Base-by-base conservation (phyloP, 1,140 invertebrate species). In the Teleogryllus occipitalis region DNA sequence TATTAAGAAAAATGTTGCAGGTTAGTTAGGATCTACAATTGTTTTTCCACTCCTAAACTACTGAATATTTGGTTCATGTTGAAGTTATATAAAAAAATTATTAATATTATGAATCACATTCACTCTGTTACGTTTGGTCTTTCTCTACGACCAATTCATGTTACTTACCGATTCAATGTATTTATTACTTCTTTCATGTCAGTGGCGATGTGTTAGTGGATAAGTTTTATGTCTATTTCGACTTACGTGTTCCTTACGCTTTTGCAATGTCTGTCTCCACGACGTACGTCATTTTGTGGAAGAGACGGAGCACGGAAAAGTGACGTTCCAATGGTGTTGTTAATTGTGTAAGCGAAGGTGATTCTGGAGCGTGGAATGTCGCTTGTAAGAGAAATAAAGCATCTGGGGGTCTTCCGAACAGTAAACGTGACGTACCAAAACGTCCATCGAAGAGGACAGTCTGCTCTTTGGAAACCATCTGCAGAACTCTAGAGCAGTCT, bases 151-250 rank as follows among this genome's bases (percentile, higher is more conserved):
- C 54, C 54, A 14, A 65, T 65, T 65, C 10, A 65, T 65, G 54
- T 65, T 65, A 65, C 54, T 65, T 65, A 65, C 54, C 10, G 54
- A 65, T 65, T 65, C 54, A 65, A 65, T 65, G 54, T 65, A 10
- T 65, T 65, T 65, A 65, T 65, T 65, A 65, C 54, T 65, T 65
- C 54, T 65, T 65, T 65, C 54, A 65, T 65, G 54, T 65, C 54
- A 65, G 54, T 65, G 54, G 54, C 54, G 7, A 65, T 65, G 54
- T 65, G 10, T 65, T 65, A 65, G 54, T 65, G 54, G 10, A 65
- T 65, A 65, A 65, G 54, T 65, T 65, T 39, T 7, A 65, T 18
- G 54, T 65, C 54, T 65, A 65, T 65, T 65, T 65, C 54, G 0
- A 65, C 10, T 65, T 65, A 18, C 54, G 54, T 65, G 54, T 65